Conservation (phyloP, 2,888 invertebrate species). For the Caenorhabditis sp. region DNA sequence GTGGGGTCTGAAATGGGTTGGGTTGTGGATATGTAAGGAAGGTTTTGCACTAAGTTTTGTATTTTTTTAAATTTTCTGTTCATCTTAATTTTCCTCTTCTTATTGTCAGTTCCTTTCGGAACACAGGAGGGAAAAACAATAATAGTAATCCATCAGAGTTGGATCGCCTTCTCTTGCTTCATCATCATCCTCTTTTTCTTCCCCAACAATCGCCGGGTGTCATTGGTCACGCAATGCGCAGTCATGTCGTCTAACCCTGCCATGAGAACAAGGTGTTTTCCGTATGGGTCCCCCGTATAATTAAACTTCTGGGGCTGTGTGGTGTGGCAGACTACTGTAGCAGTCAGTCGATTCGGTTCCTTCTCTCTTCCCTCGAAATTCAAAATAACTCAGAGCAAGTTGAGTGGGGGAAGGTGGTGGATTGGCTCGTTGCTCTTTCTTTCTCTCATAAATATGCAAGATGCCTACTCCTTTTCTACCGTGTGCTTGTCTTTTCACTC, state of each 20-base stretch:
- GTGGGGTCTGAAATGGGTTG: conserved; percentile 30
- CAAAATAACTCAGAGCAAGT: neutral
- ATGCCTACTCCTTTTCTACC: conserved; percentile 4
- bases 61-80: too few relatives aligned
- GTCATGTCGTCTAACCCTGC: conserved; percentile 1
- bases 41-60: too few relatives aligned
- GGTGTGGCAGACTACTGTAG: neutral
- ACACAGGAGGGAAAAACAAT: conserved; percentile 34
- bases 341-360: neutral
- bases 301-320: conserved; percentile 44
- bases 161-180: neutral
- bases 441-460: conserved; percentile 62
- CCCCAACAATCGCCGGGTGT: conserved; percentile 42
- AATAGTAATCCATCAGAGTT: conserved; percentile 61
- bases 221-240: conserved; percentile 55
- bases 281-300: conserved; percentile 17
- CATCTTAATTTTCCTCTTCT: too few relatives aligned
- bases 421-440: too few relatives aligned
- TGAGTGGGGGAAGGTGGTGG: neutral
- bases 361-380: neutral
- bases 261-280: conserved; percentile 38
- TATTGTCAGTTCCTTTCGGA: too few relatives aligned
- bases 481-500: conserved; percentile 44
- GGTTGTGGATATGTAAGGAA: neutral
- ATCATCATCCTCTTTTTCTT: too few relatives aligned